These are phyloP conservation scores for Pungitius pungitius DNA, from an alignment of 2,113 vertebrate genomes.

Conservation along the genomic window DNA sequence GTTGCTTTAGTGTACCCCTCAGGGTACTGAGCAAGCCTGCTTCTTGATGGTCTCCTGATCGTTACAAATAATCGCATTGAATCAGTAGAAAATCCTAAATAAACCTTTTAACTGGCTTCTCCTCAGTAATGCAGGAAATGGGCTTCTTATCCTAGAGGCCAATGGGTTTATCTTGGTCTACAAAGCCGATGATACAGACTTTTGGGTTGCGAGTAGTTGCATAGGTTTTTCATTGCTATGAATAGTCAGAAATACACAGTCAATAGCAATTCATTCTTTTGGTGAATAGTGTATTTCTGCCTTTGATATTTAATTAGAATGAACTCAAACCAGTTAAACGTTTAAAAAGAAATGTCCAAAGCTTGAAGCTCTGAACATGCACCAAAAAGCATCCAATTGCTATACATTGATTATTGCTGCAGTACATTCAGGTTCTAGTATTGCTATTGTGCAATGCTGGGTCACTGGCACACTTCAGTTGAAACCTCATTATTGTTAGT, in stretches of 20 bases:
- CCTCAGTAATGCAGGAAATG: constrained; percentile 54
- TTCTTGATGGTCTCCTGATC: constrained; percentile 58
- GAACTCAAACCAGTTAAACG: not conserved
- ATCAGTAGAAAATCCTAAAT: constrained; percentile 61
- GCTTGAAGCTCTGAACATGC: not conserved
- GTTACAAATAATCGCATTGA: constrained; percentile 53
- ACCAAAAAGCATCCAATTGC: no score
- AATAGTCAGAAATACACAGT: constrained; percentile 16
- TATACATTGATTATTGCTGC: not conserved
- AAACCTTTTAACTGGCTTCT: constrained; percentile 64
- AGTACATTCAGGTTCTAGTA: not conserved
- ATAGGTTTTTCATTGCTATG: not conserved
- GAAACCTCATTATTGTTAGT: not conserved
- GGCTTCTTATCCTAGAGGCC: constrained; percentile 52
- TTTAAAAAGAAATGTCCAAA: not conserved
- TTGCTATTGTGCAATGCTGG: not conserved
- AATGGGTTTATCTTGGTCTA: constrained; percentile 55
- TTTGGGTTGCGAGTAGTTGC: constrained; percentile 13
- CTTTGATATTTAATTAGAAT: not conserved
- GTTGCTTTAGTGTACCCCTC: constrained; percentile 28
- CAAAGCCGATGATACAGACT: constrained; percentile 38
- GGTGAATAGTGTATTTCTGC: not conserved
- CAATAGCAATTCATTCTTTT: not conserved
- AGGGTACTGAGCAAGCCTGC: constrained; percentile 49
- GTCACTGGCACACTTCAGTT: not conserved